Evolutionary conservation across 2,797 vertebrate genomes (phyloP).

Genomic region (Discoglossus pictus): DNA sequence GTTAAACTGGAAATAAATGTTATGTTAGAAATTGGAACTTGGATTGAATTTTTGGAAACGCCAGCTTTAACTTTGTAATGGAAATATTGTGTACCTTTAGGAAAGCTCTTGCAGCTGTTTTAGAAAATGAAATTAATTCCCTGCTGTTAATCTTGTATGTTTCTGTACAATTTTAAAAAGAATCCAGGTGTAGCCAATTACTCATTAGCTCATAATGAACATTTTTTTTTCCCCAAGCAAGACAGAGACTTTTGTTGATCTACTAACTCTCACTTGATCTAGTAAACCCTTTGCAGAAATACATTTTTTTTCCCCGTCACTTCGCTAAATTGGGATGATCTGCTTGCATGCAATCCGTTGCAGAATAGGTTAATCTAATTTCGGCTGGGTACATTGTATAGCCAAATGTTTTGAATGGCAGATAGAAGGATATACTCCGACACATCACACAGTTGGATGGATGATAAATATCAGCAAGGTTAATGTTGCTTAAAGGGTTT

Average conservation of each 20-base stretch:
- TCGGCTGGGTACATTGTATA: neutral
- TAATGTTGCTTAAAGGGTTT: slow-evolving; percentile 53
- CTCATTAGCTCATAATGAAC: slow-evolving; percentile 66
- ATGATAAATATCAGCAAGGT: slow-evolving; percentile 46
- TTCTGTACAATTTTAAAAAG: slow-evolving; percentile 59
- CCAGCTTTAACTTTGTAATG: slow-evolving; percentile 8
- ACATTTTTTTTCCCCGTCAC: neutral
- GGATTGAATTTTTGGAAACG: slow-evolving; percentile 45
- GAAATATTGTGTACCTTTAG: slow-evolving; percentile 46
- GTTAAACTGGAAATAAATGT: slow-evolving; percentile 58
- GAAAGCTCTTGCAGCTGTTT: slow-evolving; percentile 50
- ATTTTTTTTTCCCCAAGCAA: slow-evolving; percentile 55
- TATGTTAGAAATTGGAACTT: slow-evolving; percentile 56
- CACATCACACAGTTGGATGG: slow-evolving; percentile 36
- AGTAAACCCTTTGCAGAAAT: slow-evolving; percentile 14
- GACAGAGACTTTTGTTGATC: slow-evolving; percentile 54
- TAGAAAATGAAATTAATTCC: slow-evolving; percentile 53
- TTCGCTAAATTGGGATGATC: no score
- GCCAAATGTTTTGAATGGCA: slow-evolving; percentile 31
- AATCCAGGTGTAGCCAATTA: slow-evolving; percentile 63
- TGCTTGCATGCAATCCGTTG: neutral
- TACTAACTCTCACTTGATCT: slow-evolving; percentile 41
- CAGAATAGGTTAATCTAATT: slow-evolving; percentile 34
- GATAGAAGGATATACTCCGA: slow-evolving; percentile 41
- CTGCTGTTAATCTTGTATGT: slow-evolving; percentile 59